Evolutionary conservation across 2,113 vertebrate species (phyloP), one percentile per base, ranked within the genome.

Genomic region (Silurus asotus): DNA sequence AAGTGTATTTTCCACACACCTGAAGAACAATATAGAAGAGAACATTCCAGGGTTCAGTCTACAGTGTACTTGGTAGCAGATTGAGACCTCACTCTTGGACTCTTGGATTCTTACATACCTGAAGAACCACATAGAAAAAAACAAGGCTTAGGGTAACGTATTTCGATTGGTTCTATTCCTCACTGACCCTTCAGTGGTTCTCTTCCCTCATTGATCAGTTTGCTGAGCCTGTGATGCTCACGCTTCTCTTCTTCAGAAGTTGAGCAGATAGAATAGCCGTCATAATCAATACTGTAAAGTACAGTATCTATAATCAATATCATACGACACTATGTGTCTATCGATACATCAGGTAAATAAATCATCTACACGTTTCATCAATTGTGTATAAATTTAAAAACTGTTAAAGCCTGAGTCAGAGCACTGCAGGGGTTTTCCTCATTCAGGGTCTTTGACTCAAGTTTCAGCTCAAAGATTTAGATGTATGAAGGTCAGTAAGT

Each of bases 371-470:
- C 48, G 69, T 62, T 23, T 74, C 78, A 37, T 45, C 56, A 53
- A 81, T 65, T 49, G 65, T 62, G 78, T 20, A 61, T 51, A 14
- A 45, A 81, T 64, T 86, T 19, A 62, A 58, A 80, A 80, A 49
- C 0, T 8, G 51, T 67, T 20, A 17, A 23, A 49, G 48, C 20
- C 2, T 13, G 70, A 69, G 28, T n/a, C 70, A 25, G 81, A 70
- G 56, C 17, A 11, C 64, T 55, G 65, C 81, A 70, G 51, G 56
- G 37, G 37, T 37, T 37, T 37, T 37, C 37, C 37, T 93, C 93
- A 93, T 86, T 2, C 86, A 92, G 90, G 90, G 11, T 91, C 92
- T 93, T 92, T 93, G 93, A 94, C 93, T 92, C 91, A 93, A 93
- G 93, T 93, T 93, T 59, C 92, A 92, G 92, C 91, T 91, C 86